These are phyloP conservation scores for Seira sanloemensis DNA, from an alignment of 2,888 invertebrate species.

Conservation along the genomic window DNA sequence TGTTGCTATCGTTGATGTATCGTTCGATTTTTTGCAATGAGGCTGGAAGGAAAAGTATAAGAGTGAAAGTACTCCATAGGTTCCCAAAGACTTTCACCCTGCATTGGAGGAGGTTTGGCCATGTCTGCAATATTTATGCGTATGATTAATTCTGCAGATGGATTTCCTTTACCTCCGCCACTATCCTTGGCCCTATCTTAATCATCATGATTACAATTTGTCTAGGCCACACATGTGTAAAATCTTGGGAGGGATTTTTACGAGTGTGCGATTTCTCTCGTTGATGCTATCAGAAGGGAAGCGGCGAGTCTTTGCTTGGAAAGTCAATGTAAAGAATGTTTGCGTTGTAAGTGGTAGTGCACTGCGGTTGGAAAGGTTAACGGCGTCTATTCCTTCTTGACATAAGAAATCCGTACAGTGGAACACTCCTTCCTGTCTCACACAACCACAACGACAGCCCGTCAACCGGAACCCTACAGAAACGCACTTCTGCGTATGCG, in stretches of 20 bases:
- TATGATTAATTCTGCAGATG: neutral
- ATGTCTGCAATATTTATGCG: neutral
- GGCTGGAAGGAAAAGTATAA: neutral
- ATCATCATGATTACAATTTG: neutral
- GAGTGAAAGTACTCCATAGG: neutral
- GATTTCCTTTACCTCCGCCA: neutral
- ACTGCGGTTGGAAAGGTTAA: neutral
- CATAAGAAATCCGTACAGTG: neutral
- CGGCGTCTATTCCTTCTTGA: neutral
- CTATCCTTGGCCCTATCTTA: neutral
- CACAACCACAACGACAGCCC: neutral
- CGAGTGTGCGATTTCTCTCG: neutral
- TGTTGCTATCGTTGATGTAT: neutral
- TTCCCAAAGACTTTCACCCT: neutral
- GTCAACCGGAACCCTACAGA: neutral
- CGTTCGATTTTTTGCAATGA: neutral
- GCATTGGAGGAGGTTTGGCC: neutral
- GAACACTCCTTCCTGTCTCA: neutral
- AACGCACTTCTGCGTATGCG: neutral
- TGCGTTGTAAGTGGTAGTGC: neutral
- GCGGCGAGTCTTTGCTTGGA: neutral
- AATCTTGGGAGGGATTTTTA: neutral
- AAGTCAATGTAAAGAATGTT: neutral
- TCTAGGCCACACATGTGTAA: neutral
- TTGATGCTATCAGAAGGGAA: neutral